These are phyloP conservation scores for Columba guinea DNA, from an alignment of 2,797 vertebrate genomes.

Conservation along the genomic window DNA sequence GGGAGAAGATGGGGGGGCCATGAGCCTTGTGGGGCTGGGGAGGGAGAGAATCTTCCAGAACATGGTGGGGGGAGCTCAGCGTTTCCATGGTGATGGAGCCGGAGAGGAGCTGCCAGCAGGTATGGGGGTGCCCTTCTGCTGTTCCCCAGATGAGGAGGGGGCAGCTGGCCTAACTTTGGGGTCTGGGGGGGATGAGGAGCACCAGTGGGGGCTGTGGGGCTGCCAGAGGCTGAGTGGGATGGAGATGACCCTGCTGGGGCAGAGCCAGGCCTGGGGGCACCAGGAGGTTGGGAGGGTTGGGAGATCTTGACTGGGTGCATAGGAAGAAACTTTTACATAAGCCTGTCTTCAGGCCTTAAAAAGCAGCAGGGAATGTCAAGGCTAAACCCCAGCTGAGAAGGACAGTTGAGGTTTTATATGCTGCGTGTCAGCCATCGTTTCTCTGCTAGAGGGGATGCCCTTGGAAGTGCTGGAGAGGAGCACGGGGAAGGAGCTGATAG, in stretches of 20 bases:
- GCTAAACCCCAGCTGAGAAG: neutral
- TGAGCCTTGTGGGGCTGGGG: neutral
- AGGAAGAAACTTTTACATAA: neutral
- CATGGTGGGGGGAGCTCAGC: fast-evolving
- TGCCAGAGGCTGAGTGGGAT: neutral
- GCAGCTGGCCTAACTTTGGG: no score
- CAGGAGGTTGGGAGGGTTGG: neutral
- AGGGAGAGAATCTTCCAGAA: neutral
- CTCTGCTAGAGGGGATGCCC: fast-evolving
- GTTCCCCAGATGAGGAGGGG: neutral
- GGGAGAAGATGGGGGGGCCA: neutral
- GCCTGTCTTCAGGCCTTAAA: neutral
- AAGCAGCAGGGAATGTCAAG: neutral
- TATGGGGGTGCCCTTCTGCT: neutral
- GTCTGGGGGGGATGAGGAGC: neutral
- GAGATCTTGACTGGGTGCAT: neutral
- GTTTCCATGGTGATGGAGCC: neutral
- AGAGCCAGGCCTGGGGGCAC: neutral
- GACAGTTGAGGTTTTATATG: no score
- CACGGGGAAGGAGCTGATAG: fast-evolving
- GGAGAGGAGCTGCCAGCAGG: neutral
- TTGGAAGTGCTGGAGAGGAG: neutral
- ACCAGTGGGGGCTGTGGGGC: neutral
- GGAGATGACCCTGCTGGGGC: fast-evolving
- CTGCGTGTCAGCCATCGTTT: fast-evolving